These are phyloP conservation scores for Laticauda laticaudata DNA, from an alignment of 2,113 vertebrate species.

Conservation along the genomic window DNA sequence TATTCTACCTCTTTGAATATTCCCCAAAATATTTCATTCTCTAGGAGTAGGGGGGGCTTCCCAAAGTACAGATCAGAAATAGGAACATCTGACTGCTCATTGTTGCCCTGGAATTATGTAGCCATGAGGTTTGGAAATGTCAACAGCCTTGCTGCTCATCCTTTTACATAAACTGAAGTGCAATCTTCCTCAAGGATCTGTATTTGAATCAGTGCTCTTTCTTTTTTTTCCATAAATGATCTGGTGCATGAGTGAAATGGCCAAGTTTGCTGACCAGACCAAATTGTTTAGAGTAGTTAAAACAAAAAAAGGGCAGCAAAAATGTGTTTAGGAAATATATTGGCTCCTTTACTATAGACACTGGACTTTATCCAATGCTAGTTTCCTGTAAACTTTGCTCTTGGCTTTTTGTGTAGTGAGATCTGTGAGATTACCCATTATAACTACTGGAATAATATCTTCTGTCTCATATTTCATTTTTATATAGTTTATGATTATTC, in stretches of 20 bases:
- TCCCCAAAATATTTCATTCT: too few species aligned
- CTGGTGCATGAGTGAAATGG: not conserved
- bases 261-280: not conserved
- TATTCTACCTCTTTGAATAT: too few species aligned
- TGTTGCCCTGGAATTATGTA: not conserved
- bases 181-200: not conserved
- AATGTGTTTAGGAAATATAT: not conserved
- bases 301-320: not conserved
- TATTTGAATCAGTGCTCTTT: not conserved
- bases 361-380: slow-evolving; percentile 26
- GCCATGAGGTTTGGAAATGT: not conserved
- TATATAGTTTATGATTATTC: slow-evolving; percentile 34
- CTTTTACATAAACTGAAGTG: not conserved
- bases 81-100: not conserved
- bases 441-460: slow-evolving; percentile 38
- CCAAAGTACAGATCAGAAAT: not conserved
- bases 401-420: slow-evolving; percentile 50
- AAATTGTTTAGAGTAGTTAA: not conserved
- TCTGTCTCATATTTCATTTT: slow-evolving; percentile 46
- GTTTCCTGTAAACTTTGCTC: slow-evolving; percentile 40
- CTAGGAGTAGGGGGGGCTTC: too few species aligned
- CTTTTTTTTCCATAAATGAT: not conserved
- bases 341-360: not conserved
- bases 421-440: slow-evolving; percentile 31
- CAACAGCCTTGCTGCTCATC: not conserved